A percentile compares a stretch with the other conserved stretches of the same genome.
Conservation (phyloP, 2,888 invertebrate species). For the Tholera decimalis region DNA sequence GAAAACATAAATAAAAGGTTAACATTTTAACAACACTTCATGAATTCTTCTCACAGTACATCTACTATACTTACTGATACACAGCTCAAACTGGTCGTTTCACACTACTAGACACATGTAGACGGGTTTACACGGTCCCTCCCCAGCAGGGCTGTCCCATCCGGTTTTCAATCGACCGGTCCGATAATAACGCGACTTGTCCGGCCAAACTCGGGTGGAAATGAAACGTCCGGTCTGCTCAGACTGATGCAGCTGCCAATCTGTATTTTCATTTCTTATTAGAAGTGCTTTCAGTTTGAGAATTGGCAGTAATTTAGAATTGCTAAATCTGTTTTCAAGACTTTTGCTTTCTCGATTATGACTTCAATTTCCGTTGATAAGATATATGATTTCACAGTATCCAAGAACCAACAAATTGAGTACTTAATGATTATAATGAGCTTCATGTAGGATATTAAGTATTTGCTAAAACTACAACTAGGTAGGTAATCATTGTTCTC, state of each 20-base stretch:
- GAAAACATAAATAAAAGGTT: too few species aligned
- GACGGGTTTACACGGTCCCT: too few species aligned
- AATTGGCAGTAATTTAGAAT: not conserved
- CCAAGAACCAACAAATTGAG: not conserved
- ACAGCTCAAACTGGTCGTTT: too few species aligned
- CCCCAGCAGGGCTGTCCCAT: constrained; percentile 37
- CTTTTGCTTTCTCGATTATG: not conserved
- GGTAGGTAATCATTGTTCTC: too few species aligned
- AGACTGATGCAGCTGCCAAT: constrained; percentile 25
- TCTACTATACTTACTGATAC: too few species aligned
- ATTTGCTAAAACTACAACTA: too few species aligned
- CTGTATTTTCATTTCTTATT: constrained; percentile 10
- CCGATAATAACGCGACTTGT: constrained; percentile 20
- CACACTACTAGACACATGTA: constrained; percentile 41
- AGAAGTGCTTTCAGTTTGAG: constrained; percentile 15
- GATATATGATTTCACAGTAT: not conserved
- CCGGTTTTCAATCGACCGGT: constrained; percentile 4
- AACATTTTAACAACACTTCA: too few species aligned
- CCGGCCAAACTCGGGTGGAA: constrained; percentile 43
- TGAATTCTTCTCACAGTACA: too few species aligned
- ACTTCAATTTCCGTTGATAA: not conserved
- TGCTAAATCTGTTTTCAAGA: not conserved
- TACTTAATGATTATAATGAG: not conserved
- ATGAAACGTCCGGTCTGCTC: constrained; percentile 51
- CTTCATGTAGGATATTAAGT: too few species aligned